A percentile compares a stretch with the other conserved stretches of the same genome.
These are phyloP conservation scores for Salpingus planirostris DNA, from an alignment of 2,888 invertebrate species.

Conservation along the genomic window DNA sequence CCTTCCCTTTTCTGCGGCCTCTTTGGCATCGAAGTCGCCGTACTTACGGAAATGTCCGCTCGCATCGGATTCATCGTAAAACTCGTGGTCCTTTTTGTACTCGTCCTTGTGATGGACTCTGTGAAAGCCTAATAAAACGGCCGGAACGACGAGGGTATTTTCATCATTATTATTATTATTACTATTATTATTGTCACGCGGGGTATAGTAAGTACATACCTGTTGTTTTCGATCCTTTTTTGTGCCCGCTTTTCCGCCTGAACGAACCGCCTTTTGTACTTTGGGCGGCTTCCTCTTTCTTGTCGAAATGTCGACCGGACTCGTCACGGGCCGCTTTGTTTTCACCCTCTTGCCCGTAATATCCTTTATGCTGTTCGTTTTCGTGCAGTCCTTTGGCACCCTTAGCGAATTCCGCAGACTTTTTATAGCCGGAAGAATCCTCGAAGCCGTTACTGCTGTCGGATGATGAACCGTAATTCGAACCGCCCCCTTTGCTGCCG, in stretches of 20 bases:
- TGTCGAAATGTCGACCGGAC: constrained; percentile 47
- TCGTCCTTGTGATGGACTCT: constrained; percentile 67
- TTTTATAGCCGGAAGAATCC: constrained; percentile 47
- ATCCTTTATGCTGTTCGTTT: constrained; percentile 47
- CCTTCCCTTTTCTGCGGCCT: constrained; percentile 48
- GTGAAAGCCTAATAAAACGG: too few species aligned
- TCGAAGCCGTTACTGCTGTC: constrained; percentile 48
- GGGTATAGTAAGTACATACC: too few species aligned
- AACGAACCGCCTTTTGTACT: constrained; percentile 50
- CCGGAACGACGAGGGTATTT: too few species aligned
- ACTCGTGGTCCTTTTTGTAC: constrained; percentile 67
- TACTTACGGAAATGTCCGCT: constrained; percentile 58
- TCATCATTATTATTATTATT: too few species aligned
- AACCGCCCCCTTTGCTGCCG: constrained; percentile 45
- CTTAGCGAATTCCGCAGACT: constrained; percentile 47
- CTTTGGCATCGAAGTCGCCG: constrained; percentile 48
- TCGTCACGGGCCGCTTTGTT: constrained; percentile 48
- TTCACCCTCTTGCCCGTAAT: constrained; percentile 46
- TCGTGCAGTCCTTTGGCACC: constrained; percentile 49
- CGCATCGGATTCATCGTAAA: constrained; percentile 63
- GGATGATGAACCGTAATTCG: constrained; percentile 43
- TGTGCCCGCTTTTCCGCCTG: constrained; percentile 49
- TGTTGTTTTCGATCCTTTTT: constrained; percentile 60
- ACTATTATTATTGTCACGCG: too few species aligned
- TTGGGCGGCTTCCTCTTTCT: constrained; percentile 46